phyloP scores from a whole-genome alignment of 2,797 vertebrate species.

The Micrastur ruficollis region DNA sequence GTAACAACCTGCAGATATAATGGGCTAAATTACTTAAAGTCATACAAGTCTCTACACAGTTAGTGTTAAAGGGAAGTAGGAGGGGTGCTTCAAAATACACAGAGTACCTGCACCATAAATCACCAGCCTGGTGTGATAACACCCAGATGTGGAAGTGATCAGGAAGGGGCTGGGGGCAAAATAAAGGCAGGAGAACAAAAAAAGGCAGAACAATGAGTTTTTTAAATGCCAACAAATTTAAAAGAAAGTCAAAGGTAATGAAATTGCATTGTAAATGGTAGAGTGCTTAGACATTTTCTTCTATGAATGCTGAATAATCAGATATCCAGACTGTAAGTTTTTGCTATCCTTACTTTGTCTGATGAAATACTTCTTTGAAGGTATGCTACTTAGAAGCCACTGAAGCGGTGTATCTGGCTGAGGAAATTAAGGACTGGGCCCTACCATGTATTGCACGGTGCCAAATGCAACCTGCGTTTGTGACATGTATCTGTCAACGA shows the following conservation, averaged over 20 bases:
- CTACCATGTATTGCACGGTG: background rate
- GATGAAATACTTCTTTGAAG: background rate
- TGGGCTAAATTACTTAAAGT: background rate
- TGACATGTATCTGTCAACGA: too few species aligned
- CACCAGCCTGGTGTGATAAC: background rate
- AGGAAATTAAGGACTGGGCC: background rate
- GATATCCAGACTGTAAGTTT: background rate
- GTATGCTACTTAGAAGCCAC: background rate
- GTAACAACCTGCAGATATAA: background rate
- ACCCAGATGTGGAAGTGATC: background rate
- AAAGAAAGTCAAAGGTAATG: background rate
- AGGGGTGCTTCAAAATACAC: background rate
- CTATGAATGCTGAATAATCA: background rate
- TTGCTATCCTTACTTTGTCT: background rate
- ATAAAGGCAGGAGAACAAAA: background rate
- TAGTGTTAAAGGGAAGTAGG: background rate
- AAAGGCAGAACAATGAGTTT: background rate
- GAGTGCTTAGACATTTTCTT: background rate
- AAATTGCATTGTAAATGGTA: background rate
- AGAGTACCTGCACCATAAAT: background rate
- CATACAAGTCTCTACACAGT: background rate
- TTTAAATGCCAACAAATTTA: background rate
- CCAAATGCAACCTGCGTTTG: background rate
- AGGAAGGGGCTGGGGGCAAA: background rate
- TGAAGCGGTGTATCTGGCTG: background rate